phyloP scores from a whole-genome alignment of 2,797 vertebrate species.

The Lutjanus argentimaculatus region DNA sequence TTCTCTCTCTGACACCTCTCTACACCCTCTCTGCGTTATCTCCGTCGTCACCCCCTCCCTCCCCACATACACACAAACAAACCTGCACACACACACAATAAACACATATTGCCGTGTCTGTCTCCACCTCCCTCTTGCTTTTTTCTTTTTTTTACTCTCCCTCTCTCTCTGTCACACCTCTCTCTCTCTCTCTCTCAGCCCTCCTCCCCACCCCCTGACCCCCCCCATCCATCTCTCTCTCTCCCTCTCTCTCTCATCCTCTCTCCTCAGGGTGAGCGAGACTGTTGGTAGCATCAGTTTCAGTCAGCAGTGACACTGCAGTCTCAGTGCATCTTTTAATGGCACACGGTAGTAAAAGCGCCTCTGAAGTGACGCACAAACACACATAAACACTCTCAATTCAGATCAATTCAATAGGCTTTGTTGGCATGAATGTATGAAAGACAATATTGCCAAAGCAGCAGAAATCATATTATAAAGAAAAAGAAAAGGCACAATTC shows the following conservation, averaged over 20 bases:
- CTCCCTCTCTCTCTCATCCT: constrained; percentile 46
- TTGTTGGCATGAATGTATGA: too few relatives aligned
- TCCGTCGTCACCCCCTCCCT: constrained; percentile 60
- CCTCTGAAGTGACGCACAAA: constrained; percentile 49
- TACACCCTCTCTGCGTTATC: constrained; percentile 70
- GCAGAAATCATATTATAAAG: too few relatives aligned
- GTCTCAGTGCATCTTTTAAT: constrained; percentile 82
- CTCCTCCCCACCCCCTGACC: background rate
- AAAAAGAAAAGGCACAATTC: too few relatives aligned
- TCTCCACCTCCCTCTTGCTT: constrained; percentile 47
- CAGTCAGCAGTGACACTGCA: constrained; percentile 87
- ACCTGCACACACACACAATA: background rate
- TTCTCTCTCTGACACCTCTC: constrained; percentile 76
- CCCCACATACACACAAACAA: background rate
- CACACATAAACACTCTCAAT: background rate
- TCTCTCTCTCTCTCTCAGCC: constrained; percentile 37
- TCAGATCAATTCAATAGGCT: too few relatives aligned
- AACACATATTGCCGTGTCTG: constrained; percentile 39
- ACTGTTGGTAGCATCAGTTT: constrained; percentile 81
- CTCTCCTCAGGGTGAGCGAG: constrained; percentile 63
- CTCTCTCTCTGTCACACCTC: constrained; percentile 23
- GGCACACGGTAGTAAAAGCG: constrained; percentile 59
- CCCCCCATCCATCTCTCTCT: background rate
- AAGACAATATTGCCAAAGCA: too few relatives aligned
- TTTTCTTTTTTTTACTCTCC: constrained; percentile 25